Evolutionary conservation across 2,888 invertebrate species (phyloP).

Genomic region (Argyresthia albistria): DNA sequence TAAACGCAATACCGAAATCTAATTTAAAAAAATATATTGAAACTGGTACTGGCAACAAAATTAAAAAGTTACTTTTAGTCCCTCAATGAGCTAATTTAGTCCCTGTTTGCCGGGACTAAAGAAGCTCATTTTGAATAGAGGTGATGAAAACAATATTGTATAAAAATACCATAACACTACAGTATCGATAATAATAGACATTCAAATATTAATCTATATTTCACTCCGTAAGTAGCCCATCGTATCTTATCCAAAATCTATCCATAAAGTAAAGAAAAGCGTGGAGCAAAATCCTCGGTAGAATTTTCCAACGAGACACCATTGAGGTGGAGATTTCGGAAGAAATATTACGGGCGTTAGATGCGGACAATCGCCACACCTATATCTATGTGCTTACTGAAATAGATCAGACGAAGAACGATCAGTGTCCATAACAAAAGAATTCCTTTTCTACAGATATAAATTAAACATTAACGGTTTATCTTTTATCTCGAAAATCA

Average conservation of each 20-base stretch:
- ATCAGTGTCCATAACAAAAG: neutral
- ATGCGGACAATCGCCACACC: conserved; percentile 6
- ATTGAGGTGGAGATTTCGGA: conserved; percentile 10
- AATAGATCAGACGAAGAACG: neutral
- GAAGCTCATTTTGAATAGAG: no score
- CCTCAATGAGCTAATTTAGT: no score
- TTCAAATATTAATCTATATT: neutral
- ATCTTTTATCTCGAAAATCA: neutral
- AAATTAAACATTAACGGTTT: no score
- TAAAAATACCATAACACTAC: no score
- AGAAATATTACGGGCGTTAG: conserved; percentile 9
- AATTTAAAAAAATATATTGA: no score
- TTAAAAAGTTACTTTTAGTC: no score
- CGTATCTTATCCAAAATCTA: conserved; percentile 6
- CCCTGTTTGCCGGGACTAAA: no score
- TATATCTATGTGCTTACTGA: neutral
- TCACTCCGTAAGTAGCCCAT: neutral
- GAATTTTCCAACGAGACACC: conserved; percentile 8
- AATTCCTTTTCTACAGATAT: neutral
- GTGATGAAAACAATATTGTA: no score
- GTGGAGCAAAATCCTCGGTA: conserved; percentile 7
- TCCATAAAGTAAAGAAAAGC: conserved; percentile 6
- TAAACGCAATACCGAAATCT: no score
- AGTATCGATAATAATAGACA: no score
- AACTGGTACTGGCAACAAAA: no score